These are phyloP conservation scores for Albula goreensis DNA, from an alignment of 2,113 vertebrate genomes.

Conservation along the genomic window DNA sequence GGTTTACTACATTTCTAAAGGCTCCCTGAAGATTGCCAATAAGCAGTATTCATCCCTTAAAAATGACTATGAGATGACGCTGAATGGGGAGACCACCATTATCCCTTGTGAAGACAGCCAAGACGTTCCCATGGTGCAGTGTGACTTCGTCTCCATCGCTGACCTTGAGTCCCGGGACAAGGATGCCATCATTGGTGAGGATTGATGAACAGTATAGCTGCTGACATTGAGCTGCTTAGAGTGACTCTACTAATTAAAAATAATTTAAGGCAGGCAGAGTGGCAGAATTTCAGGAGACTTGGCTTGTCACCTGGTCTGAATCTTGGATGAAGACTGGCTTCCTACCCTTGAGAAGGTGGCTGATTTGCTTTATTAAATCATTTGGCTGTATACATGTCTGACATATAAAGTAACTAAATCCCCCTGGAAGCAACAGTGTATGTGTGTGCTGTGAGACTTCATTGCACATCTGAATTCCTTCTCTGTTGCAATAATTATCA, in stretches of 20 bases:
- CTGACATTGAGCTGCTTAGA: not conserved
- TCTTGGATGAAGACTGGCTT: not conserved
- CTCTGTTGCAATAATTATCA: conserved; percentile 12
- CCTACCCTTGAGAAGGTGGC: no score
- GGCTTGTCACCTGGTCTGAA: not conserved
- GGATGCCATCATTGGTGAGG: conserved; percentile 86
- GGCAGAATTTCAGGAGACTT: not conserved
- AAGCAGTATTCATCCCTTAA: conserved; percentile 94
- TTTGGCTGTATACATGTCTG: not conserved
- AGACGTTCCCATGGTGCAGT: conserved; percentile 88
- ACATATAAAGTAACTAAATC: not conserved
- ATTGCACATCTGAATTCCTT: not conserved
- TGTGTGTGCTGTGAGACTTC: not conserved
- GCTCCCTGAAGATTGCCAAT: conserved; percentile 91
- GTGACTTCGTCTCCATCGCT: conserved; percentile 82
- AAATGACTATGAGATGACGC: conserved; percentile 97
- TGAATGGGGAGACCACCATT: conserved; percentile 84
- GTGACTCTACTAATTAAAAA: not conserved
- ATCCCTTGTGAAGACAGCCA: conserved; percentile 85
- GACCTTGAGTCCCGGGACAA: conserved; percentile 83
- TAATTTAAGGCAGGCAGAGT: not conserved
- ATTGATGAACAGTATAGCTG: not conserved
- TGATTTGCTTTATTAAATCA: not conserved
- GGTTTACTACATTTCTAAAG: conserved; percentile 95
- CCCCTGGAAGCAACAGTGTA: not conserved